phyloP scores from a whole-genome alignment of 2,888 invertebrate species.

The Clitarchus hookeri region DNA sequence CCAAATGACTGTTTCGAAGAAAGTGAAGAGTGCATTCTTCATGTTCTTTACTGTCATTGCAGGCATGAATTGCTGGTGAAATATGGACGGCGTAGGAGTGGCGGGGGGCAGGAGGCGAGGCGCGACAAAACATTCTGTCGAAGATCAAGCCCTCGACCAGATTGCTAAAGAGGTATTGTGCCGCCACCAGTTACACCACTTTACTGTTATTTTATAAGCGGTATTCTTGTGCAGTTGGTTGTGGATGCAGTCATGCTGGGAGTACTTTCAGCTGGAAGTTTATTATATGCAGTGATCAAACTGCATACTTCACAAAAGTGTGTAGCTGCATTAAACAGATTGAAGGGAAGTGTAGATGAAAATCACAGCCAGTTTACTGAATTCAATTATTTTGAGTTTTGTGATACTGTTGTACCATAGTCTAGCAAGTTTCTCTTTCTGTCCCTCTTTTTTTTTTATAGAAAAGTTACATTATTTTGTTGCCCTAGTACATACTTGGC shows the following conservation, averaged over 20 bases:
- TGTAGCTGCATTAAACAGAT: too few species aligned
- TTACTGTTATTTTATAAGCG: background rate
- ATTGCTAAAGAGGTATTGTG: conserved; percentile 92
- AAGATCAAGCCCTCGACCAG: conserved; percentile 95
- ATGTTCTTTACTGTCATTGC: background rate
- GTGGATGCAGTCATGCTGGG: too few species aligned
- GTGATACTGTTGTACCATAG: too few species aligned
- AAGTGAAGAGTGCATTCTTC: background rate
- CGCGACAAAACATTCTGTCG: conserved; percentile 87
- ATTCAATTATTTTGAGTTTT: too few species aligned
- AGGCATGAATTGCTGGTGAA: conserved; percentile 28
- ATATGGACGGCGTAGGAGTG: conserved; percentile 45
- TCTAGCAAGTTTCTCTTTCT: too few species aligned
- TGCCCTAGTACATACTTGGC: too few species aligned
- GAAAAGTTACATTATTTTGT: too few species aligned
- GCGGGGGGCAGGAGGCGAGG: conserved; percentile 74
- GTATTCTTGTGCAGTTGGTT: background rate
- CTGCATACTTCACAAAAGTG: too few species aligned
- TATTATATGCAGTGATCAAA: background rate
- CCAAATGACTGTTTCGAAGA: too few species aligned
- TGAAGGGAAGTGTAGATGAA: too few species aligned
- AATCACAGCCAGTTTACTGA: too few species aligned
- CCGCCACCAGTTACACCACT: background rate
- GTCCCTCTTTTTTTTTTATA: too few species aligned
- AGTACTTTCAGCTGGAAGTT: background rate